Conservation (phyloP, 2,113 vertebrate species). For the Hucho hucho region DNA sequence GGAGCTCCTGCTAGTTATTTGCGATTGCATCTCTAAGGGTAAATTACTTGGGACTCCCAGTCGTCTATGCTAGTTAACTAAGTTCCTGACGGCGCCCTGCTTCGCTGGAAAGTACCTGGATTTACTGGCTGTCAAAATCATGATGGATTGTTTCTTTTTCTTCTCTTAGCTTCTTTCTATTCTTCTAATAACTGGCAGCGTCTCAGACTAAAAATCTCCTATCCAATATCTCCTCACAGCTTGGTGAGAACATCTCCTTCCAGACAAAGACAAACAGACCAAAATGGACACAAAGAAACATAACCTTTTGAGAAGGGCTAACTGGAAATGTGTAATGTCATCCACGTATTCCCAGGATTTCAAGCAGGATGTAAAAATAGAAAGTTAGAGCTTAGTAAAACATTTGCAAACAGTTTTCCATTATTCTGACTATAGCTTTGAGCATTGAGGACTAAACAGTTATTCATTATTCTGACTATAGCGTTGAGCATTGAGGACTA, state of each 20-base stretch:
- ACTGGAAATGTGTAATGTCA: slow-evolving; percentile 71
- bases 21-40: slow-evolving; percentile 73
- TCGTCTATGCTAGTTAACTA: slow-evolving; percentile 77
- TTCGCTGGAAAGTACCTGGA: slow-evolving; percentile 59
- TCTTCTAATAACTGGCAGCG: slow-evolving; percentile 35
- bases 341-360: slow-evolving; percentile 66
- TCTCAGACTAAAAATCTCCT: slow-evolving; percentile 54
- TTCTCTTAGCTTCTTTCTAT: slow-evolving; percentile 25
- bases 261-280: slow-evolving; percentile 58
- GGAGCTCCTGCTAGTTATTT: slow-evolving; percentile 72
- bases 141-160: slow-evolving; percentile 58
- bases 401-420: neutral
- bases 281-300: slow-evolving; percentile 68
- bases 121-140: slow-evolving; percentile 70
- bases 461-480: slow-evolving; percentile 34
- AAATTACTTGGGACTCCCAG: slow-evolving; percentile 73
- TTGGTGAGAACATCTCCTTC: slow-evolving; percentile 58
- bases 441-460: no score
- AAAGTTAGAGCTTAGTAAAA: slow-evolving; percentile 34
- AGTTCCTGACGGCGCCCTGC: slow-evolving; percentile 71
- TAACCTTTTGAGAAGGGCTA: slow-evolving; percentile 64
- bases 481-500: slow-evolving; percentile 20
- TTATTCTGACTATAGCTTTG: no score
- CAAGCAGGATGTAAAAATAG: neutral
- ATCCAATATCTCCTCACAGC: slow-evolving; percentile 61